These are phyloP conservation scores for Hypsopygia costalis DNA, from an alignment of 2,888 invertebrate species.

Conservation along the genomic window DNA sequence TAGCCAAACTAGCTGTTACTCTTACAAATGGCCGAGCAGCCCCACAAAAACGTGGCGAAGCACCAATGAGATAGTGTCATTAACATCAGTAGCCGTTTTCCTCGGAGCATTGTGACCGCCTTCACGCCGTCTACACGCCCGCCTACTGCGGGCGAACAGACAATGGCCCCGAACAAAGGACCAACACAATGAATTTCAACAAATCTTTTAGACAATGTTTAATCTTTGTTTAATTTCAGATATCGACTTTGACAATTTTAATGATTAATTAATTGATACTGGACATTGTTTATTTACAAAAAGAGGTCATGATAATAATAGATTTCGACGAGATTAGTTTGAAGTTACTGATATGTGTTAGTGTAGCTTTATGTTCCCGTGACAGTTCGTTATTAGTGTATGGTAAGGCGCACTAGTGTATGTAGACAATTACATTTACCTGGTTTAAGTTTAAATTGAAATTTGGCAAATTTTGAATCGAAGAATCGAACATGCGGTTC, in stretches of 20 bases:
- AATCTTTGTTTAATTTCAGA: not conserved
- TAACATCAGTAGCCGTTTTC: conserved; percentile 35
- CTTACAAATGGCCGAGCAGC: conserved; percentile 6
- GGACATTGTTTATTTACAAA: too few relatives aligned
- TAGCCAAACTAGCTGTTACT: not conserved
- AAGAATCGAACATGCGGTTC: too few relatives aligned
- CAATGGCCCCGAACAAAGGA: conserved; percentile 8
- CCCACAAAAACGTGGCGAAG: conserved; percentile 32
- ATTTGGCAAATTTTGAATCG: too few relatives aligned
- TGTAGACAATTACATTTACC: too few relatives aligned
- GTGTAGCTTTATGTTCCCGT: too few relatives aligned
- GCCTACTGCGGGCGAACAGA: not conserved
- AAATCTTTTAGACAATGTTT: not conserved
- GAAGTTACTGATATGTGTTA: too few relatives aligned
- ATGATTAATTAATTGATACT: too few relatives aligned
- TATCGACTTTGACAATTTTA: not conserved
- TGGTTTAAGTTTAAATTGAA: too few relatives aligned
- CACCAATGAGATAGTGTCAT: conserved; percentile 41
- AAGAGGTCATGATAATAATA: too few relatives aligned
- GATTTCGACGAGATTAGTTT: too few relatives aligned
- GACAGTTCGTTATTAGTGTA: too few relatives aligned
- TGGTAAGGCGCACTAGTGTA: too few relatives aligned
- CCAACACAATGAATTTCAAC: not conserved
- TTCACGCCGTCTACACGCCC: conserved; percentile 12
- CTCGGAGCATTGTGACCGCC: conserved; percentile 17